Conservation (phyloP, 1,140 invertebrate species). For the Aphelenchoides besseyi region DNA sequence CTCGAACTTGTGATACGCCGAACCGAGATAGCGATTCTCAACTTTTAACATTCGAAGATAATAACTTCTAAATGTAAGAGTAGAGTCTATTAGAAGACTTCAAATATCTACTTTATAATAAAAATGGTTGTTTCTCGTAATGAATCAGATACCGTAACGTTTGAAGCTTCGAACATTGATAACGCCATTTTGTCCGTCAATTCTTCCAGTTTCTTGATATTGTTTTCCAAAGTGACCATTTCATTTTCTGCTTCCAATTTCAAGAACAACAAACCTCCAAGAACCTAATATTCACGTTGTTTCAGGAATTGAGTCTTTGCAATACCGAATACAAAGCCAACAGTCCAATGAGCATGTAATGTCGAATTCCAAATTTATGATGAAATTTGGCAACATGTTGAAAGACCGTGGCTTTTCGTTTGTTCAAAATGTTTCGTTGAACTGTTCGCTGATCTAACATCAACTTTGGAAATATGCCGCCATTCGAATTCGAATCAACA, state of each 20-base stretch:
- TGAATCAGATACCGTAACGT: background rate
- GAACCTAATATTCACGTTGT: constrained; percentile 26
- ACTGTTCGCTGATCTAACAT: constrained; percentile 1
- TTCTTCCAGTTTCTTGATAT: constrained; percentile 27
- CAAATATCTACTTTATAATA: constrained; percentile 16
- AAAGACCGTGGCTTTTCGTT: constrained; percentile 28
- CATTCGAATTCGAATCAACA: background rate
- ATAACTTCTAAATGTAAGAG: constrained; percentile 27
- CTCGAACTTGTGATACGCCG: constrained; percentile 46
- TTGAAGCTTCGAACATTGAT: constrained; percentile 9
- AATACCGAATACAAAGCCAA: constrained; percentile 1
- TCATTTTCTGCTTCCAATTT: constrained; percentile 38
- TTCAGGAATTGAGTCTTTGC: background rate
- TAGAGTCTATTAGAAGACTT: background rate
- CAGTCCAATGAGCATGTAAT: constrained; percentile 30
- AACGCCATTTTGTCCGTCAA: constrained; percentile 27
- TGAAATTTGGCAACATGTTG: constrained; percentile 41
- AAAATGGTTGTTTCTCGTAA: constrained; percentile 25
- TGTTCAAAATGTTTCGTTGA: constrained; percentile 9
- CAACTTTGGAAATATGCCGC: constrained; percentile 8
- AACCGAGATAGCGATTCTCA: constrained; percentile 35
- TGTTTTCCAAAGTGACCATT: constrained; percentile 15
- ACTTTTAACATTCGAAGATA: constrained; percentile 41
- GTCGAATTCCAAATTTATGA: constrained; percentile 42
- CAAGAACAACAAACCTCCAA: constrained; percentile 36